Percentiles rank a stretch among this genome's conserved stretches.
phyloP scores from a whole-genome alignment of 2,113 vertebrate species.

The Hassar affinis region DNA sequence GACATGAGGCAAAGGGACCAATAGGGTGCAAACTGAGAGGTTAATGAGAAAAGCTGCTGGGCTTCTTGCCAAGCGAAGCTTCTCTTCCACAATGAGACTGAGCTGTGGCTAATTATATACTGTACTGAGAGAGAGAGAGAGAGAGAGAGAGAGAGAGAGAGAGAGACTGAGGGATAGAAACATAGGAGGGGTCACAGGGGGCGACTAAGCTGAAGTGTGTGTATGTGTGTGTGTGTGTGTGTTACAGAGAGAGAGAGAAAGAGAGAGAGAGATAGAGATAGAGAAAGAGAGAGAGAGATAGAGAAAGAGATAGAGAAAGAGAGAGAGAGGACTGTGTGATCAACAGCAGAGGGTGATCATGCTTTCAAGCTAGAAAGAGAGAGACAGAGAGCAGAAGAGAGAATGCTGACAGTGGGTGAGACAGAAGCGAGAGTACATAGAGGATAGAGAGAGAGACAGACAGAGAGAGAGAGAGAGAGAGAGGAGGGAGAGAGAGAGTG shows the following conservation, averaged over 20 bases:
- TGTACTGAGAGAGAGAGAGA: constrained; percentile 57
- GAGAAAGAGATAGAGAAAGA: constrained; percentile 45
- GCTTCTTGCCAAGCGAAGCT: constrained; percentile 70
- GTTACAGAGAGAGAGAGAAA: constrained; percentile 57
- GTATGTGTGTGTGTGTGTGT: constrained; percentile 50
- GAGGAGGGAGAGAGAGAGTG: constrained; percentile 40
- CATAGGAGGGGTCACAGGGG: constrained; percentile 42
- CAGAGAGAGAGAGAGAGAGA: constrained; percentile 35
- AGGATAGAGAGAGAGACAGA: constrained; percentile 40
- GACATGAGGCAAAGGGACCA: constrained; percentile 64
- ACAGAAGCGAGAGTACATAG: constrained; percentile 46
- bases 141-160: constrained; percentile 57
- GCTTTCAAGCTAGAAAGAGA: constrained; percentile 40
- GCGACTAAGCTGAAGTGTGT: constrained; percentile 33
- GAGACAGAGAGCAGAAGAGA: constrained; percentile 50
- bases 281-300: constrained; percentile 44
- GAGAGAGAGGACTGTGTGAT: constrained; percentile 47
- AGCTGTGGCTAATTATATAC: constrained; percentile 76
- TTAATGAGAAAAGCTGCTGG: constrained; percentile 76
- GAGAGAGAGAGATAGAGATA: constrained; percentile 60
- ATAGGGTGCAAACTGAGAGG: constrained; percentile 67
- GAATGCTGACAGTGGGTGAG: constrained; percentile 48
- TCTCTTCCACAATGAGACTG: constrained; percentile 68
- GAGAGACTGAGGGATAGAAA: constrained; percentile 61
- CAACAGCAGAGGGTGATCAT: constrained; percentile 41